Base-by-base conservation (phyloP, 2,113 vertebrate genomes). In the Sceloporus tristichus region DNA sequence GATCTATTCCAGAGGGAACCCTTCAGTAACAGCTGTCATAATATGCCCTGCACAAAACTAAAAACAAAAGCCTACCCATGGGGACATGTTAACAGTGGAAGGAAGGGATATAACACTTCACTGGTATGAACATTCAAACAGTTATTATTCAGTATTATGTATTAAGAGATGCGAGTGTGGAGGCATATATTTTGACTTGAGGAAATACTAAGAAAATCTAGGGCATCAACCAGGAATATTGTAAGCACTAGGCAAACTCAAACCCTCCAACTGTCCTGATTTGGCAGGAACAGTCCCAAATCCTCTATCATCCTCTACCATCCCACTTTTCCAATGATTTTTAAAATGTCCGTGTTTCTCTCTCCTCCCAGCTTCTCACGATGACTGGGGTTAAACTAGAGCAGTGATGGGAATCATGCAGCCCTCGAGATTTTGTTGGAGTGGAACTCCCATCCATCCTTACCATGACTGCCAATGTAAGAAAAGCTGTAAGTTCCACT, bases 111-210 rank as follows among this genome's bases (percentile, higher is more conserved):
- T 2, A 81, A n/a, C 62, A 3, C 2, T 25, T 21, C 13, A 23
- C 18, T 1, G 25, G 1, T 0, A 0, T 0, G 29, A 9, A 80
- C 53, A 48, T 53, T 0, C 76, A 70, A n/a, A 8, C 10, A 10
- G 2, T 48, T 74, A 76, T 21, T 82, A 54, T 68, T 65, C 59
- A 53, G 53, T 29, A 80, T 66, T 71, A 56, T 38, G 19, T 53
- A 79, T 1, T 53, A 79, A 53, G 40, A n/a, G 9, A 21, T 54
- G 66, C 54, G 27, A 74, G 59, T 62, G 59, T 14, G 11, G 11
- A 40, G 38, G 13, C 29, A 53, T 6, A 25, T 38, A 48, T 80
- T 74, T 4, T 66, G 53, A 38, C 34, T 10, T 82, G 59, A 82
- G 40, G 4, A 34, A 19, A 1, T 81, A 21, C 38, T 81, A 82